Base-by-base conservation (phyloP, 2,113 vertebrate genomes). In the Xerus inauris region DNA sequence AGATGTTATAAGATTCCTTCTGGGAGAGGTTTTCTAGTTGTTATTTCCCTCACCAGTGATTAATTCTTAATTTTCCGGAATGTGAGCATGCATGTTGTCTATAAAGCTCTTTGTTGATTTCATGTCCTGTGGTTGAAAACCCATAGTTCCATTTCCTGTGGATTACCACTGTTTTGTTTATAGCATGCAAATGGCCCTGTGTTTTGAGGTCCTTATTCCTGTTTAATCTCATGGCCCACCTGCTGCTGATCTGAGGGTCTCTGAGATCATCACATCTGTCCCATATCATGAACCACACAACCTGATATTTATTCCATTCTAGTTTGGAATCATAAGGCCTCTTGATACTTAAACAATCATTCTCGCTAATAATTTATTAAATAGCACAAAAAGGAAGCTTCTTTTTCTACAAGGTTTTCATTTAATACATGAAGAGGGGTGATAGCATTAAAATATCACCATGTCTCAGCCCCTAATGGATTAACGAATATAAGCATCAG, bases 41-140 rank as follows among this genome's bases (percentile, higher is more conserved):
- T 82, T 54, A 22, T 85, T 65, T 24, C 64, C 45, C 35, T 76
- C 81, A 45, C 38, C 47, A 51, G 86, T 72, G 51, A 85, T 28
- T 83, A 47, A 65, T 45, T 93, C 69, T 71, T 90, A n/a, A 45
- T 91, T 96, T 97, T 92, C 57, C 75, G n/a, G 32, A 80, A 57
- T 12, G 65, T 45, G 62, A 84, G 32, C 22, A 35, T 79, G 14
- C 7, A 1, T 42, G 40, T 24, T 94, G 32, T 84, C 47, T 79
- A 5, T 73, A 73, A 89, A 83, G 30, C 57, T 89, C 17, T 88
- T 88, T 49, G 49, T 57, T 84, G 64, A n/a, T 45, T 90, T 94
- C 69, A 26, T 35, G 67, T 28, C n/a, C 65, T 77, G 32, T 83
- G 62, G n/a, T 30, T 79, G 59, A 90, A 89, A 89, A 62, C 10